Conservation (phyloP, 2,113 vertebrate genomes). For the Mesembrinibis cayennensis region DNA sequence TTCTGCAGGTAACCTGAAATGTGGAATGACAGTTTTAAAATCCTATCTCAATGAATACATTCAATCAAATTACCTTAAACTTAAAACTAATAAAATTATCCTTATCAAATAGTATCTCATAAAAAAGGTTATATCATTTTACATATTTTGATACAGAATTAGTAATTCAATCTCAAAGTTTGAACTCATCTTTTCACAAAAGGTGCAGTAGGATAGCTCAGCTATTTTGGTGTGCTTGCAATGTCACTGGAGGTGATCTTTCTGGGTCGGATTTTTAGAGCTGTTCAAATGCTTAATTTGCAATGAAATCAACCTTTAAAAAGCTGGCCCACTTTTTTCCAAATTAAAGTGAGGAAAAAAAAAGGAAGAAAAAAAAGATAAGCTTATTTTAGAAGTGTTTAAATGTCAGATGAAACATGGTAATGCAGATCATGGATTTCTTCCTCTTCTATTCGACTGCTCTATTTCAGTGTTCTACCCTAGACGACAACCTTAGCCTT, state of each 20-base stretch:
- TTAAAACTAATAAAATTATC: slow-evolving; percentile 14
- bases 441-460: neutral
- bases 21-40: neutral
- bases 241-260: neutral
- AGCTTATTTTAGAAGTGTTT: neutral
- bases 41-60: neutral
- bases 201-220: neutral
- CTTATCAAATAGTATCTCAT: neutral
- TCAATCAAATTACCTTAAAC: slow-evolving; percentile 22
- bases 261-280: neutral
- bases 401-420: neutral
- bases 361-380: neutral
- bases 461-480: neutral
- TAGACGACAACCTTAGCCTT: neutral
- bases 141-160: slow-evolving; percentile 6
- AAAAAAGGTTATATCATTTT: neutral
- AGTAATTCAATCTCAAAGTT: neutral
- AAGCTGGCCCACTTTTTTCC: neutral
- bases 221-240: neutral
- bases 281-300: neutral
- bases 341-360: neutral
- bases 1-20: neutral
- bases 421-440: neutral
- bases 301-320: neutral
- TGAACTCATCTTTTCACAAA: neutral